Evolutionary conservation across 2,797 vertebrate genomes (phyloP).

Genomic region (Hyperoplus lanceolatus): DNA sequence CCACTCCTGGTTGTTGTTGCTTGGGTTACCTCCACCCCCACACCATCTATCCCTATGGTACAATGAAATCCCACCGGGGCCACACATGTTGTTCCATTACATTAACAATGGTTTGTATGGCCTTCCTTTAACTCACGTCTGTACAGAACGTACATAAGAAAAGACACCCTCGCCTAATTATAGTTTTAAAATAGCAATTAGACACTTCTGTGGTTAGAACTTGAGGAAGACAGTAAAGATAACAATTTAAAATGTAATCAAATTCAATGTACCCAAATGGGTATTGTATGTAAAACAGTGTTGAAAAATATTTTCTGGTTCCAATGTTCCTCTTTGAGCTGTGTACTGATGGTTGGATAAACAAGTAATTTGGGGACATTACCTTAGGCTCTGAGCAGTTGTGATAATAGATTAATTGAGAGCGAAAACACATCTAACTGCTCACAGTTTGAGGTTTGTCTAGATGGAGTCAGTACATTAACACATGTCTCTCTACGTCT

Average conservation of each 20-base stretch:
- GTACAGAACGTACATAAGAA: conserved; percentile 48
- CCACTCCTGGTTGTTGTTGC: conserved; percentile 16
- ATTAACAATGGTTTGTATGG: conserved; percentile 48
- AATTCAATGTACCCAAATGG: too few species aligned
- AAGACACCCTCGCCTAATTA: conserved; percentile 47
- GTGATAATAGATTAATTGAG: neutral
- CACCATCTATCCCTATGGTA: conserved; percentile 23
- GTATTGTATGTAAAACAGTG: neutral
- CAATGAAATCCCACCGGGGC: conserved; percentile 62
- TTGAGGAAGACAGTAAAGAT: neutral
- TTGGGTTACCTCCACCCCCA: conserved; percentile 9
- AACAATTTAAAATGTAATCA: neutral
- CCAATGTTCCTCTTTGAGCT: neutral
- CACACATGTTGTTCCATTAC: conserved; percentile 32
- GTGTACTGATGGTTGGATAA: neutral
- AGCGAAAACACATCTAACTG: neutral
- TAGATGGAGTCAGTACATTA: conserved; percentile 15
- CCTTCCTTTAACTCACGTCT: conserved; percentile 42
- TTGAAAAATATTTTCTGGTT: neutral
- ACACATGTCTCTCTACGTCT: conserved; percentile 9
- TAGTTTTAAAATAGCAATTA: conserved; percentile 28
- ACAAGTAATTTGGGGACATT: neutral
- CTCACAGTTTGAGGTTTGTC: conserved; percentile 11
- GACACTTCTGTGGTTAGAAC: conserved; percentile 25
- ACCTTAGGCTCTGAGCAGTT: neutral